Conservation (phyloP, 2,113 vertebrate genomes). For the Anolis carolinensis region DNA sequence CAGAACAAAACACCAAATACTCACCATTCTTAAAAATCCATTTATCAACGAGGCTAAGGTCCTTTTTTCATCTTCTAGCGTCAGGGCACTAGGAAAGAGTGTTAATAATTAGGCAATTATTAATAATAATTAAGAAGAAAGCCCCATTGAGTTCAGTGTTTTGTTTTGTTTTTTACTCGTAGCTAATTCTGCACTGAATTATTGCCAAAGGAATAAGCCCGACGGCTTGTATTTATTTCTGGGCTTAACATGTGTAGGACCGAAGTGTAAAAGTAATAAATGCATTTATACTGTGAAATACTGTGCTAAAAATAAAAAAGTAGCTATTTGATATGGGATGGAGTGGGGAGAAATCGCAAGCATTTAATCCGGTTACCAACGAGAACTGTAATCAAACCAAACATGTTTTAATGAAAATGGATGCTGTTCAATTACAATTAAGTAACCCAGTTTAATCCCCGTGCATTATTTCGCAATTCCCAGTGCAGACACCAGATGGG, state of each 20-base stretch:
- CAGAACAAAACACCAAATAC: slow-evolving; percentile 35
- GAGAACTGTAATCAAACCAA: slow-evolving; percentile 29
- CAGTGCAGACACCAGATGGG: slow-evolving; percentile 66
- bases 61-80: slow-evolving; percentile 94
- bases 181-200: not conserved
- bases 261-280: not conserved
- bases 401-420: slow-evolving; percentile 20
- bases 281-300: not conserved
- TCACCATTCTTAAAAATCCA: slow-evolving; percentile 95
- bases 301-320: not conserved
- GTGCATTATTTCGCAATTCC: slow-evolving; percentile 49
- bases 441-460: slow-evolving; percentile 52
- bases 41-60: slow-evolving; percentile 88
- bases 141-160: not conserved
- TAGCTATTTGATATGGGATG: too few relatives aligned
- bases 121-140: too few relatives aligned
- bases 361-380: slow-evolving; percentile 34
- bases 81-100: slow-evolving; percentile 84
- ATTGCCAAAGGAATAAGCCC: not conserved
- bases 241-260: not conserved
- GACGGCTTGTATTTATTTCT: not conserved
- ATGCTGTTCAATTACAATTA: slow-evolving; percentile 50
- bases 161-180: not conserved
- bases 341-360: not conserved
- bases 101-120: not conserved